These are phyloP conservation scores for Timandra comae DNA, from an alignment of 2,888 invertebrate species.

Conservation along the genomic window DNA sequence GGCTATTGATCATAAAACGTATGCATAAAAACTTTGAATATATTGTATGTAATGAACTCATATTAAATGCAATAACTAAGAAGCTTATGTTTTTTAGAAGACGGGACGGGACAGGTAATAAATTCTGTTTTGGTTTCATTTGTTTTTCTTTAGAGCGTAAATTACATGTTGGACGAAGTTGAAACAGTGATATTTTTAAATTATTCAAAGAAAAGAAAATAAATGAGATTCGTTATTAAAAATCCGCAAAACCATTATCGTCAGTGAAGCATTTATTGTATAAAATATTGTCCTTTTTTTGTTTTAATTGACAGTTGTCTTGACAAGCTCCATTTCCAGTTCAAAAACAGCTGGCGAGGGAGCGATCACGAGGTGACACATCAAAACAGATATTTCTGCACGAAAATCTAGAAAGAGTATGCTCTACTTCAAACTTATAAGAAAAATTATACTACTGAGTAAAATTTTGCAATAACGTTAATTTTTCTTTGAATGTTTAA, in stretches of 20 bases:
- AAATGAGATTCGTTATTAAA: background rate
- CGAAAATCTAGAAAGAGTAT: no score
- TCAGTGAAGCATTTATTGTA: background rate
- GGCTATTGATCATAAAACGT: conserved; percentile 15
- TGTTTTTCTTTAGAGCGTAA: background rate
- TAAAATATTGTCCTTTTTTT: background rate
- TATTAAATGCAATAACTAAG: conserved; percentile 3
- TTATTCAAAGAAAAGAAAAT: background rate
- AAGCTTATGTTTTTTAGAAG: background rate
- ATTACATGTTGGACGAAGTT: no score
- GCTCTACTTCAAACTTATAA: no score
- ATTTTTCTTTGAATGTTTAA: no score
- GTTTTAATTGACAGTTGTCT: conserved; percentile 4
- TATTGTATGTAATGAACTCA: conserved; percentile 4
- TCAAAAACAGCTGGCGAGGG: conserved; percentile 2
- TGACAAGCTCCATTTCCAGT: conserved; percentile 10
- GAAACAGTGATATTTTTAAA: background rate
- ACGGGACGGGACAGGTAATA: no score
- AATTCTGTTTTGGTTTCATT: background rate
- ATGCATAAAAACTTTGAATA: conserved; percentile 10
- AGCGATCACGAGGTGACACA: conserved; percentile 6
- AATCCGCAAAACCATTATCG: background rate
- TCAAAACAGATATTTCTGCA: conserved; percentile 16
- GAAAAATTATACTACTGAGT: no score
- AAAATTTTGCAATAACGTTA: no score